A percentile compares a stretch with the other conserved stretches of the same genome.
Conservation (phyloP, 2,797 vertebrate genomes). For the Sparidentex hasta region DNA sequence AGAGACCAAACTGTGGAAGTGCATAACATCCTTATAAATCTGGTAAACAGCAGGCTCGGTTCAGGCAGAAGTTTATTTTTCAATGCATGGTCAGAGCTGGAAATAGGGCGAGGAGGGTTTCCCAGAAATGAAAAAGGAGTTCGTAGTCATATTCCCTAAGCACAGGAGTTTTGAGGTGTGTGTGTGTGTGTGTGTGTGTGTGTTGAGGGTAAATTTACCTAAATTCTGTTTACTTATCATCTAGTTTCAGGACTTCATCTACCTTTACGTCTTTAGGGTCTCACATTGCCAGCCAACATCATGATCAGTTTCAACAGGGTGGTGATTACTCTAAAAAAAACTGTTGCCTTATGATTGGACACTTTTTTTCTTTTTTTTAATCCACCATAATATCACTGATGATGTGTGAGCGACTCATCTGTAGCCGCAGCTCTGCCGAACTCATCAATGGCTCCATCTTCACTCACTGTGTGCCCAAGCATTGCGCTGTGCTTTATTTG, state of each 20-base stretch:
- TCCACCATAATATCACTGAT: not conserved
- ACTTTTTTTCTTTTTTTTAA: not conserved
- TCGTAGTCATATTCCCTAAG: not conserved
- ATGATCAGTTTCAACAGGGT: not conserved
- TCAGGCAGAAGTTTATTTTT: slow-evolving; percentile 29
- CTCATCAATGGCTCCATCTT: slow-evolving; percentile 14
- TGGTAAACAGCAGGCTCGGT: slow-evolving; percentile 11
- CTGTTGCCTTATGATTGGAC: not conserved
- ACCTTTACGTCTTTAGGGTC: not conserved
- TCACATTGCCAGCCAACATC: not conserved
- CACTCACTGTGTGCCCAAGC: slow-evolving; percentile 23
- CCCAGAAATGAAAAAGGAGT: slow-evolving; percentile 5
- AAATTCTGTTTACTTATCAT: not conserved
- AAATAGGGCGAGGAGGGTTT: not conserved
- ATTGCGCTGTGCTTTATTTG: slow-evolving; percentile 9
- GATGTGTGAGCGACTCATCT: slow-evolving; percentile 19
- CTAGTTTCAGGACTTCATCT: not conserved
- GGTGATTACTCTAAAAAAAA: not conserved
- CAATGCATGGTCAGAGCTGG: slow-evolving; percentile 14
- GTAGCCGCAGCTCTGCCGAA: slow-evolving; percentile 10
- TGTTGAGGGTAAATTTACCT: not conserved
- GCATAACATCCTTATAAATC: not conserved
- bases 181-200: too few relatives aligned
- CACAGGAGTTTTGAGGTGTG: not conserved
- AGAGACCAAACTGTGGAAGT: not conserved